These are phyloP conservation scores for Neuroterus valhalla DNA, from an alignment of 1,140 invertebrate genomes.

Conservation along the genomic window DNA sequence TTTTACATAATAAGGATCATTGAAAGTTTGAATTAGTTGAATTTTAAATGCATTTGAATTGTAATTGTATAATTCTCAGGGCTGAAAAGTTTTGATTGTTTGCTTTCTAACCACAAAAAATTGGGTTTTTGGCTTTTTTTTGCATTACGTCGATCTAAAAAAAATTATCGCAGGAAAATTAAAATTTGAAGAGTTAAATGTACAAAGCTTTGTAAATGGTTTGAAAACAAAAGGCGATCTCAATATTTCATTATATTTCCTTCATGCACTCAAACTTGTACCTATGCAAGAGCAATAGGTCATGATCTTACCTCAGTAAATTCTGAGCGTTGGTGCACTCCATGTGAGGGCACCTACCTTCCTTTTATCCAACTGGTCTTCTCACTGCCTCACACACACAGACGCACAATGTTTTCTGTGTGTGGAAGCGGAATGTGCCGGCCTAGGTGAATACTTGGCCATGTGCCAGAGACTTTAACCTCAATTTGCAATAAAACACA, in stretches of 20 bases:
- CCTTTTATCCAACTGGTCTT: neutral
- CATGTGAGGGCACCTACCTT: slow-evolving; percentile 16
- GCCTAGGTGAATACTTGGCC: slow-evolving; percentile 66
- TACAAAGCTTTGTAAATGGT: no score
- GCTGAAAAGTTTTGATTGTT: no score
- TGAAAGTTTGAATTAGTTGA: no score
- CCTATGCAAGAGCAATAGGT: slow-evolving; percentile 11
- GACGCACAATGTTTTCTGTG: neutral
- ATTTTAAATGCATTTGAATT: no score
- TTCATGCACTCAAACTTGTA: neutral
- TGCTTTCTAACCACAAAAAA: no score
- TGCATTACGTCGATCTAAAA: no score
- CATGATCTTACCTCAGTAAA: neutral
- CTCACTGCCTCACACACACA: neutral
- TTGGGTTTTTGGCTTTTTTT: no score
- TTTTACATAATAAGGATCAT: no score
- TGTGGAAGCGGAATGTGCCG: slow-evolving; percentile 49
- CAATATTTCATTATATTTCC: neutral
- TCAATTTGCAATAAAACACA: slow-evolving; percentile 71
- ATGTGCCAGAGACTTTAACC: slow-evolving; percentile 69
- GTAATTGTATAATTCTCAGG: no score
- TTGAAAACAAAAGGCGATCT: neutral
- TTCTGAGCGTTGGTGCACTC: slow-evolving; percentile 4
- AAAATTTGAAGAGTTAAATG: no score
- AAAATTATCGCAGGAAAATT: no score